Conservation (phyloP, 2,888 invertebrate species). For the Drosophila kuntzei region DNA sequence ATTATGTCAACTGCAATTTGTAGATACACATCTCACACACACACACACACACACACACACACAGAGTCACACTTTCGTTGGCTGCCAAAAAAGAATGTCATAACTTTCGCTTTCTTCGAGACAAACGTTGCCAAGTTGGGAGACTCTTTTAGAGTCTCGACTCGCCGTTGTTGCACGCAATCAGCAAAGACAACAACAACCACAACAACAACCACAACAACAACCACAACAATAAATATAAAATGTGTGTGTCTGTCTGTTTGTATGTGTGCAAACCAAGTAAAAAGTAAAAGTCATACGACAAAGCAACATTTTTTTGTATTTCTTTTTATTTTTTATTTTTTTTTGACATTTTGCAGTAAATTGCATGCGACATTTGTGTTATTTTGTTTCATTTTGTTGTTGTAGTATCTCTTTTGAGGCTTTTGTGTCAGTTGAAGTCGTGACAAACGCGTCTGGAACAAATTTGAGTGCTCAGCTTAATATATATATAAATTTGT, state of each 20-base stretch:
- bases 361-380: constrained; percentile 72
- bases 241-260: constrained; percentile 33
- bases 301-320: constrained; percentile 49
- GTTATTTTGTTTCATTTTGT: constrained; percentile 33
- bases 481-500: constrained; percentile 11
- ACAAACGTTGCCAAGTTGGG: constrained; percentile 45
- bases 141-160: constrained; percentile 37
- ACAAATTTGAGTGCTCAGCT: constrained; percentile 50
- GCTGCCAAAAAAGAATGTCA: constrained; percentile 68
- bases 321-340: constrained; percentile 11
- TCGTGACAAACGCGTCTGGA: constrained; percentile 74
- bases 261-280: constrained; percentile 39
- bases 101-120: constrained; percentile 75
- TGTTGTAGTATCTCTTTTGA: constrained; percentile 10
- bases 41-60: constrained; percentile 8
- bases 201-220: constrained; percentile 16
- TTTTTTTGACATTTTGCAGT: constrained; percentile 51
- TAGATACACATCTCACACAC: constrained; percentile 48
- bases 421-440: constrained; percentile 61
- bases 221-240: constrained; percentile 20
- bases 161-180: constrained; percentile 70
- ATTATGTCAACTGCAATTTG: constrained; percentile 70
- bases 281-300: constrained; percentile 73
- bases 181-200: constrained; percentile 38
- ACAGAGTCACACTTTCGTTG: constrained; percentile 61